Conservation (phyloP, 2,888 invertebrate genomes). For the Artemia sinica region DNA sequence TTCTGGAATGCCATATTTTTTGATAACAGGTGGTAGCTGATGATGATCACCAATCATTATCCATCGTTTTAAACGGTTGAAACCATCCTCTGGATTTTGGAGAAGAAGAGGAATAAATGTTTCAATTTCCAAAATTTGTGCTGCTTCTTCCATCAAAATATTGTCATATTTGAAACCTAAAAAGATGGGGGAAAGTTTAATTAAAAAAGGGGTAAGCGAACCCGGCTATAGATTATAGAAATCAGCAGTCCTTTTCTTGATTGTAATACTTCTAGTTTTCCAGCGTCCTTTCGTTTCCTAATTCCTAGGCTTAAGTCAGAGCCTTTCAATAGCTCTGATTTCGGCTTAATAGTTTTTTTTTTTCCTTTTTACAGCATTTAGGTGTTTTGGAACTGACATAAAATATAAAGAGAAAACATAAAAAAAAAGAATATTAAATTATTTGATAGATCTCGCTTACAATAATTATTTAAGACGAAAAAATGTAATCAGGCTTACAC, state of each 20-base stretch:
- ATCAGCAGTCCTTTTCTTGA: neutral
- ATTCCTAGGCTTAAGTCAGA: conserved; percentile 13
- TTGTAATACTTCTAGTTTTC: neutral
- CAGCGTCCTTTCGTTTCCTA: neutral
- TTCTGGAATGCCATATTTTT: conserved; percentile 99
- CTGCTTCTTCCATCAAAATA: conserved; percentile 97
- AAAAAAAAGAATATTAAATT: too few species aligned
- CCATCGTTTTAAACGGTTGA: conserved; percentile 90
- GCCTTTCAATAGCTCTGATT: conserved; percentile 8
- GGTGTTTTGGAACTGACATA: too few species aligned
- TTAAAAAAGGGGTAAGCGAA: neutral
- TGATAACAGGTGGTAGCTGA: conserved; percentile 95
- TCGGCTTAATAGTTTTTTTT: too few species aligned
- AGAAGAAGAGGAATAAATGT: conserved; percentile 94
- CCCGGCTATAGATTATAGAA: neutral
- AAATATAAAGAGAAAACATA: too few species aligned
- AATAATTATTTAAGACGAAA: too few species aligned
- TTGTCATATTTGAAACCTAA: conserved; percentile 89
- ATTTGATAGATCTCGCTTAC: too few species aligned
- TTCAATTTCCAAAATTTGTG: conserved; percentile 97
- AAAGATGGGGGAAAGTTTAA: conserved; percentile 21
- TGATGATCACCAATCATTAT: conserved; percentile 99
- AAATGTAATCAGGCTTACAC: too few species aligned
- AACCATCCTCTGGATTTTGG: conserved; percentile 95
- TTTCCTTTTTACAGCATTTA: too few species aligned